Evolutionary conservation across 2,888 invertebrate species (phyloP).

Genomic region (Ariolimax columbianus): DNA sequence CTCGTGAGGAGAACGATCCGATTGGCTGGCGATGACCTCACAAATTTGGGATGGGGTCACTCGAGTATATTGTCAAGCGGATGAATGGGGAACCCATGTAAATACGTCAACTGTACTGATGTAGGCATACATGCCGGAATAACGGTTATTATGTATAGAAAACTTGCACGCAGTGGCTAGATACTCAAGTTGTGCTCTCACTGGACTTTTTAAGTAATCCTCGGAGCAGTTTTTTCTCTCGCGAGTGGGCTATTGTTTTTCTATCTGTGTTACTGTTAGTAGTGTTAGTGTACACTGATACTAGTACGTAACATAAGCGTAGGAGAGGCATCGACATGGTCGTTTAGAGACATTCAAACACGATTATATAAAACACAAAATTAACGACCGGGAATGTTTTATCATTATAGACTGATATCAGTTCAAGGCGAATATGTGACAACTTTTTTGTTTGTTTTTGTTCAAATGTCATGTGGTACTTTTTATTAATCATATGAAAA

Average conservation of each 20-base stretch:
- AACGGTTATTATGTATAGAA: slow-evolving; percentile 46
- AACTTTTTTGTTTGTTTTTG: too few relatives aligned
- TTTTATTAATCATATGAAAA: too few relatives aligned
- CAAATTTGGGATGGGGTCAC: slow-evolving; percentile 48
- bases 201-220: background rate
- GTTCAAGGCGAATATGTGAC: too few relatives aligned
- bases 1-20: slow-evolving; percentile 34
- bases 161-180: slow-evolving; percentile 25
- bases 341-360: too few relatives aligned
- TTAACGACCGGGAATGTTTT: background rate
- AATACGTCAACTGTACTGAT: slow-evolving; percentile 31
- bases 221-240: background rate
- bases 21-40: slow-evolving; percentile 57
- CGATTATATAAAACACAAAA: slow-evolving; percentile 23
- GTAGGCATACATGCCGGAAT: slow-evolving; percentile 48
- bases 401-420: background rate
- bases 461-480: background rate
- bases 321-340: too few relatives aligned
- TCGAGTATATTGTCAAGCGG: slow-evolving; percentile 20
- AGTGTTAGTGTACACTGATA: too few relatives aligned
- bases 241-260: background rate
- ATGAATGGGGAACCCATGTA: slow-evolving; percentile 33
- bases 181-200: background rate
- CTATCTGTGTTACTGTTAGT: too few relatives aligned
- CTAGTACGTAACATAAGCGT: too few relatives aligned